Conservation (phyloP, 1,140 invertebrate species). For the Ooceraea biroi region DNA sequence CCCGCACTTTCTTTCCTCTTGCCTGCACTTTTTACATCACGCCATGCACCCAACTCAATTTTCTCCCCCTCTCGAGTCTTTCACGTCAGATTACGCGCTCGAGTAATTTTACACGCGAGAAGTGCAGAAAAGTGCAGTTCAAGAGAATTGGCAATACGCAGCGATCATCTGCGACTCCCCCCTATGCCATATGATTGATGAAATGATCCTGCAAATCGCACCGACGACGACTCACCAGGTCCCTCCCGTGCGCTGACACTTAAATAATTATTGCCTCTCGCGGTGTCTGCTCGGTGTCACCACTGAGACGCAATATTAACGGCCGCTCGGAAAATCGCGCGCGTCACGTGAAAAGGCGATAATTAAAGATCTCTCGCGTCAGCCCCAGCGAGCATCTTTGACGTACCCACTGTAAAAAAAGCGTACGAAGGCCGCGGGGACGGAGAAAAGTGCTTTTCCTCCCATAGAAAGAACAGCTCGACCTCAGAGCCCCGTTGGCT, state of each 20-base stretch:
- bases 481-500: conserved; percentile 77
- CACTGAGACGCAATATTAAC: conserved; percentile 47
- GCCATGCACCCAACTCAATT: too few species aligned
- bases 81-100: not conserved
- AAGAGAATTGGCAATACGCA: not conserved
- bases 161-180: not conserved
- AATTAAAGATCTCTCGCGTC: conserved; percentile 23
- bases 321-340: conserved; percentile 26
- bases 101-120: not conserved
- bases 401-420: conserved; percentile 78
- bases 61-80: not conserved
- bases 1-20: too few species aligned
- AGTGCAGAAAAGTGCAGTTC: conserved; percentile 29
- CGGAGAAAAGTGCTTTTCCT: conserved; percentile 78
- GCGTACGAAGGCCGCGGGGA: conserved; percentile 72
- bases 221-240: conserved; percentile 56
- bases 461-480: conserved; percentile 77
- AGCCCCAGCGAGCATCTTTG: conserved; percentile 16
- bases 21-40: not conserved
- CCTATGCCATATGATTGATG: conserved; percentile 32
- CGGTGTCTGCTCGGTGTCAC: conserved; percentile 11
- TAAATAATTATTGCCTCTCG: conserved; percentile 54
- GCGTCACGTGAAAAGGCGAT: conserved; percentile 34
- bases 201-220: conserved; percentile 33
- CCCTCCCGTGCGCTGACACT: conserved; percentile 53